Evolutionary conservation across 2,888 invertebrate species (phyloP).

Genomic region (Nebria salina): DNA sequence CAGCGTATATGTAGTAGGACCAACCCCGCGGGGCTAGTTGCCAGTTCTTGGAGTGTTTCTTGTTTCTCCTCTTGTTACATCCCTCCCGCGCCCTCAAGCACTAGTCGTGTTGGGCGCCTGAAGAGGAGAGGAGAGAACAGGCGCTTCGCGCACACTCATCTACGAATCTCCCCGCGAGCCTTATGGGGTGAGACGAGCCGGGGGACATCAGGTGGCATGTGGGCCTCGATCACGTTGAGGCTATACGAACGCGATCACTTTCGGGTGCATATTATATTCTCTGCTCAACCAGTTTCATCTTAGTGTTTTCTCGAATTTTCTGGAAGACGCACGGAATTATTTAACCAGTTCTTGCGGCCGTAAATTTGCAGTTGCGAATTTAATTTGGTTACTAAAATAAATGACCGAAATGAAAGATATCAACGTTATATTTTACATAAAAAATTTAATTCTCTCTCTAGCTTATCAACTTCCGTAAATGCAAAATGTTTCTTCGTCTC

Average conservation of each 20-base stretch:
- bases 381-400: no score
- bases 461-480: no score
- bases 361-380: background rate
- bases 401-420: no score
- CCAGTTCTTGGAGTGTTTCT: background rate
- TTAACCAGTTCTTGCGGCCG: background rate
- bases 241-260: background rate
- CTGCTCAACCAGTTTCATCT: background rate
- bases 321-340: background rate
- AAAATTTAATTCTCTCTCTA: no score
- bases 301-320: background rate
- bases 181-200: slow-evolving; percentile 18
- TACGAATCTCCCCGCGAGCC: background rate
- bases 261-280: background rate
- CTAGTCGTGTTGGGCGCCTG: background rate
- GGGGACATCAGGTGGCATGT: slow-evolving; percentile 31
- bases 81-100: background rate
- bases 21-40: background rate
- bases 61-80: background rate
- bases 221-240: slow-evolving; percentile 15
- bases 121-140: background rate
- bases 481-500: no score
- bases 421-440: no score
- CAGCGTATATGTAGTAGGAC: slow-evolving; percentile 5
- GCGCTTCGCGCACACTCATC: slow-evolving; percentile 1